Evolutionary conservation across 2,888 invertebrate genomes (phyloP), one percentile per base, ranked within the genome.

Genomic region (Stenichneumon culpator): DNA sequence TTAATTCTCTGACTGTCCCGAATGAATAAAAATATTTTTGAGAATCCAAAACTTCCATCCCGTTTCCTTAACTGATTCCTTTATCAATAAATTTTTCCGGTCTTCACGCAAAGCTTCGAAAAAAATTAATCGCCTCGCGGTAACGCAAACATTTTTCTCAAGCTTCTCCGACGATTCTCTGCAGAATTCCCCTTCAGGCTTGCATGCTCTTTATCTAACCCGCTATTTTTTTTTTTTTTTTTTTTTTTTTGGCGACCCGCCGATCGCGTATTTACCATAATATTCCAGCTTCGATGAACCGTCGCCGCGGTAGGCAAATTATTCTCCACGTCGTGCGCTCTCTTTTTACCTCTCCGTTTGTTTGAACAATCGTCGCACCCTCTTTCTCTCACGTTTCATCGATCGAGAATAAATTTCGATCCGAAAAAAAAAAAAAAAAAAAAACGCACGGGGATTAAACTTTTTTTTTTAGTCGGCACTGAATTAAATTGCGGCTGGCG

Each of bases 401-500:
- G 19, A 86, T 78, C 75, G 80, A 52, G 75, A 83, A 86, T 83
- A 78, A 80, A 86, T 80, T 83, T 73, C 32, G 19, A 57, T 14
- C 28, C 16, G 80, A 54, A 72, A 52, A 70, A 67, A 68, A 44
- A 65, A 69, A 73, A 67, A 60, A 79, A 39, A 65, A 69, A 73
- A 67, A 60, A 79, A 50, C 5, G 22, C 16, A 32, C 11, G 74
- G 44, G 22, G 9, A 25, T 28, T 22, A 2, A 22, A 50, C 47
- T 72, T 73, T 83, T 82, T 79, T 82, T 65, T 63, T 65, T 25
- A 60, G 75, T 77, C 83, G 80, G 83, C 80, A 78, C 77, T 80
- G 82, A 86, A 86, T 83, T 86, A 86, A 86, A 86, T 80, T 86
- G 85, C 73, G 83, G 79, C 79, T 44, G 75, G 63, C 72, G 52